Evolutionary conservation across 2,888 invertebrate genomes (phyloP).

Genomic region (Cataglyphis altisquamis): DNA sequence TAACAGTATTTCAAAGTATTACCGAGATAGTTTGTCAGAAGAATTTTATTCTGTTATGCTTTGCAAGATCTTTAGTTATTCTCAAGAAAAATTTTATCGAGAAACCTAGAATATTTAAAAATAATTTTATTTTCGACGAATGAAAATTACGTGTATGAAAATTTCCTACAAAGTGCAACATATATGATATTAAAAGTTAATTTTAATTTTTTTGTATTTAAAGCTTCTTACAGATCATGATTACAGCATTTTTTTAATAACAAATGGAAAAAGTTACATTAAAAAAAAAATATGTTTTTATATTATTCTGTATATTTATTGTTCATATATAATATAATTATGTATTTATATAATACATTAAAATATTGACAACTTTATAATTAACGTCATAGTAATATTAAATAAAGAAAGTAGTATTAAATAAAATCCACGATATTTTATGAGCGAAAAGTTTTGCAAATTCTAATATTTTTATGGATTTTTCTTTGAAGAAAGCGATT

Average conservation of each 20-base stretch:
- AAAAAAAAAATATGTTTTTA: too few relatives aligned
- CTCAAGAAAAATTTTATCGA: not conserved
- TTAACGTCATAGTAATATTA: too few relatives aligned
- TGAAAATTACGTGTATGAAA: not conserved
- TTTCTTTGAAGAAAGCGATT: not conserved
- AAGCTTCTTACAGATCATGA: not conserved
- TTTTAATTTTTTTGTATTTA: not conserved
- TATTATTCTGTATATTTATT: too few relatives aligned
- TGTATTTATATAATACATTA: not conserved
- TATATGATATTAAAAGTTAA: not conserved
- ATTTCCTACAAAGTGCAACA: not conserved
- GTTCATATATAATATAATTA: too few relatives aligned
- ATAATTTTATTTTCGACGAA: not conserved
- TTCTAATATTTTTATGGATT: not conserved
- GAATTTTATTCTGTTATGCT: not conserved
- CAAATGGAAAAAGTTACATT: too few relatives aligned
- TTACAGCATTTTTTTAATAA: too few relatives aligned
- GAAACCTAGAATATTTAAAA: not conserved
- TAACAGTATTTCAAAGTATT: slow-evolving; percentile 11
- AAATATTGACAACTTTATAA: not conserved
- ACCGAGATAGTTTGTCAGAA: not conserved
- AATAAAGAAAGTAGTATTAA: too few relatives aligned
- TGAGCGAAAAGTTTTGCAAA: not conserved
- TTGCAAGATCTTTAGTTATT: slow-evolving; percentile 5
- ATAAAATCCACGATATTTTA: not conserved